Evolutionary conservation across 2,113 vertebrate genomes (phyloP).

Genomic region (Lagenorhynchus albirostris): DNA sequence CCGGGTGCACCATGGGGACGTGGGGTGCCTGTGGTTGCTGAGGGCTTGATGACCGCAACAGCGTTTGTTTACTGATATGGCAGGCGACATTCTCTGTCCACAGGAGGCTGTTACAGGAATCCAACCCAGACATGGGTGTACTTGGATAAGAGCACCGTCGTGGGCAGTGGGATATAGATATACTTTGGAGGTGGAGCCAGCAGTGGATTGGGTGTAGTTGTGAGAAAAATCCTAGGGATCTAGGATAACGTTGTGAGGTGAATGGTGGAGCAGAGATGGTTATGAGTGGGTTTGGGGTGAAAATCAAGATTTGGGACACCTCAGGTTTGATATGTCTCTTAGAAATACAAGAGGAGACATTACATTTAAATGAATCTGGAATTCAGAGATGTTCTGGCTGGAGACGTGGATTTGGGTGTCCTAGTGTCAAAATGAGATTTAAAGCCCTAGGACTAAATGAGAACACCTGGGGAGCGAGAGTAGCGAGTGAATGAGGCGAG

Average conservation of each 20-base stretch:
- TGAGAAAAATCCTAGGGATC: background rate
- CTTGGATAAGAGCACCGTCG: background rate
- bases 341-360: background rate
- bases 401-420: background rate
- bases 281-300: background rate
- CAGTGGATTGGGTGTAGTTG: fast-evolving
- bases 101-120: background rate
- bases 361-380: background rate
- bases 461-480: background rate
- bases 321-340: too few relatives aligned
- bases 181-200: background rate
- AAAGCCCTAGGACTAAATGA: background rate
- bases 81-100: background rate
- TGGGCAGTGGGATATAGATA: background rate
- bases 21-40: background rate
- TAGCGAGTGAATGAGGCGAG: background rate
- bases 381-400: background rate
- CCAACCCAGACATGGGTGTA: background rate
- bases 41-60: background rate
- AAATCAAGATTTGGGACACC: background rate
- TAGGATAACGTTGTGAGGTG: fast-evolving
- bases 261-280: background rate
- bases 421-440: background rate
- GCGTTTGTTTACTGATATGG: too few relatives aligned
- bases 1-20: background rate